phyloP scores from a whole-genome alignment of 1,140 invertebrate genomes.

The Drosophila neocordata region DNA sequence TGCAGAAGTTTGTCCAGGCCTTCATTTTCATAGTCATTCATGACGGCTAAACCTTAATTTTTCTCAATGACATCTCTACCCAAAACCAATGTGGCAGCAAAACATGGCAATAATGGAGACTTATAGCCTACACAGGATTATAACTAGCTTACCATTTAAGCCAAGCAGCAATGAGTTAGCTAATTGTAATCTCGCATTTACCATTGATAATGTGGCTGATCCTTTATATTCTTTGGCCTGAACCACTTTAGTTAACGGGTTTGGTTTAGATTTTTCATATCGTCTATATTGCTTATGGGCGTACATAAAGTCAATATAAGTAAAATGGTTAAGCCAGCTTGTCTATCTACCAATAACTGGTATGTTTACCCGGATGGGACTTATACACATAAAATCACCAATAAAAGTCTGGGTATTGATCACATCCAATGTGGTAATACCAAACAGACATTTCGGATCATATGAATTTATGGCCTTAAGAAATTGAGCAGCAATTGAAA shows the following conservation, averaged over 20 bases:
- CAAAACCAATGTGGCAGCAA: slow-evolving; percentile 95
- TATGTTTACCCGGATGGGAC: slow-evolving; percentile 90
- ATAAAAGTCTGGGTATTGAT: slow-evolving; percentile 97
- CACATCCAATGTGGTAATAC: slow-evolving; percentile 96
- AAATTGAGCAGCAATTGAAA: slow-evolving; percentile 97
- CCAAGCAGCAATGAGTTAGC: slow-evolving; percentile 89
- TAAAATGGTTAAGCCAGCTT: slow-evolving; percentile 97
- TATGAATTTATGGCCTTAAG: slow-evolving; percentile 93
- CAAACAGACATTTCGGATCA: slow-evolving; percentile 95
- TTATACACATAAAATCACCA: slow-evolving; percentile 89
- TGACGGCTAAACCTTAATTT: slow-evolving; percentile 95
- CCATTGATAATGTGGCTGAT: slow-evolving; percentile 98
- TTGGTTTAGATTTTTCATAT: slow-evolving; percentile 90
- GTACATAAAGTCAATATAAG: slow-evolving; percentile 95
- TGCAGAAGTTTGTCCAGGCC: slow-evolving; percentile 93
- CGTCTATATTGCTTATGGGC: slow-evolving; percentile 88
- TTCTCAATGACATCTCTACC: slow-evolving; percentile 96
- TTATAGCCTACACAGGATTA: slow-evolving; percentile 96
- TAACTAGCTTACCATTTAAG: slow-evolving; percentile 86
- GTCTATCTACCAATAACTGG: slow-evolving; percentile 99
- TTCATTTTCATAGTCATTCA: slow-evolving; percentile 92
- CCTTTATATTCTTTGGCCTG: slow-evolving; percentile 98
- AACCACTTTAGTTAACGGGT: slow-evolving; percentile 98
- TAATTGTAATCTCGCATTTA: slow-evolving; percentile 96
- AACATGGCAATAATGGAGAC: slow-evolving; percentile 93